These are phyloP conservation scores for Lymantria monacha DNA, from an alignment of 2,888 invertebrate species.

Conservation along the genomic window DNA sequence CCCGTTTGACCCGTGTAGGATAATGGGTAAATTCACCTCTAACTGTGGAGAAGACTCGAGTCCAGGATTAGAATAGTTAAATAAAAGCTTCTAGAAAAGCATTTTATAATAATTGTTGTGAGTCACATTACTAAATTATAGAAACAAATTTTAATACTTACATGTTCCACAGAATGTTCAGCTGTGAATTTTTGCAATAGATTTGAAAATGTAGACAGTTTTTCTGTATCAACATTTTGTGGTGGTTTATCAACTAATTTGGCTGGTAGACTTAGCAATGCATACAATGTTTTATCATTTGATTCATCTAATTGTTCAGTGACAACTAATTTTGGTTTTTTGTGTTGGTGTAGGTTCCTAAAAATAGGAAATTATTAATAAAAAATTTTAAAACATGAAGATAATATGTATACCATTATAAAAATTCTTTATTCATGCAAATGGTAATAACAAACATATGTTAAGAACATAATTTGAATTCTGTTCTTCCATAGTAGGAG, in stretches of 20 bases:
- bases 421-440: too few relatives aligned
- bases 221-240: conserved; percentile 57
- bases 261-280: conserved; percentile 70
- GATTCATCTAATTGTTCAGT: conserved; percentile 66
- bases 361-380: background rate
- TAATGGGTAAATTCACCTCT: too few relatives aligned
- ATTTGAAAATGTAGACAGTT: conserved; percentile 73
- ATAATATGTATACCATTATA: too few relatives aligned
- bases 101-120: too few relatives aligned
- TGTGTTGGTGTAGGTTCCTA: conserved; percentile 53
- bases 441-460: too few relatives aligned
- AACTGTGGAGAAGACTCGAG: too few relatives aligned
- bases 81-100: too few relatives aligned
- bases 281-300: conserved; percentile 82
- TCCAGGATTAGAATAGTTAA: too few relatives aligned
- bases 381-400: background rate
- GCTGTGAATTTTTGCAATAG: conserved; percentile 73
- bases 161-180: conserved; percentile 66
- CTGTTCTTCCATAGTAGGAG: too few relatives aligned
- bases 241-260: conserved; percentile 55
- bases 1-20: too few relatives aligned
- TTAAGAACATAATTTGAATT: too few relatives aligned
- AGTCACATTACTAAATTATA: too few relatives aligned
- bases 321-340: conserved; percentile 54
- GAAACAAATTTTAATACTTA: conserved; percentile 40